Evolutionary conservation across 2,113 vertebrate species (phyloP).

Genomic region (Callospermophilus lateralis): DNA sequence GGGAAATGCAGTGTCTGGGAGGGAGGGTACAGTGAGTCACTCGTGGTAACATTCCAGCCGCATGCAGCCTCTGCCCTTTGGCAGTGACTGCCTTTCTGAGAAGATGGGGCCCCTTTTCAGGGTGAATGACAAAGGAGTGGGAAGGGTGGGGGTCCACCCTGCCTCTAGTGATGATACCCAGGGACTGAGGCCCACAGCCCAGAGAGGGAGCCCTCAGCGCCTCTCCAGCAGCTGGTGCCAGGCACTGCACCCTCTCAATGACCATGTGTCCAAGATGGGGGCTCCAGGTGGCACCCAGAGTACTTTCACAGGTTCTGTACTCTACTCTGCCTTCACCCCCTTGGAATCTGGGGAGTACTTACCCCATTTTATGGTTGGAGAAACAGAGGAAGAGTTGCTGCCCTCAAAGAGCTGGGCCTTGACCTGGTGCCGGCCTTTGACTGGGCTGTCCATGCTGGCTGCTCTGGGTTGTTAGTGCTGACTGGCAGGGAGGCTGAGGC

Average conservation of each 20-base stretch:
- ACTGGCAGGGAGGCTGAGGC: background rate
- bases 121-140: conserved; percentile 36
- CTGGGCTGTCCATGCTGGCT: background rate
- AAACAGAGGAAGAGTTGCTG: background rate
- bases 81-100: conserved; percentile 13
- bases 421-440: background rate
- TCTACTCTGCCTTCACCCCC: background rate
- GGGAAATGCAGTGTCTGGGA: background rate
- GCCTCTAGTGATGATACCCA: rapidly evolving
- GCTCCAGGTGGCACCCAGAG: rapidly evolving
- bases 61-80: conserved; percentile 57
- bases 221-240: background rate
- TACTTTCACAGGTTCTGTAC: background rate
- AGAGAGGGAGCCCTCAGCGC: background rate
- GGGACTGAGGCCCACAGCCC: background rate
- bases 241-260: background rate
- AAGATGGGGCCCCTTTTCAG: background rate
- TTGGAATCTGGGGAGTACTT: background rate
- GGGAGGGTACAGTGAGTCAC: conserved; percentile 55
- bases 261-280: background rate
- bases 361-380: background rate
- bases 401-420: background rate
- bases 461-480: background rate
- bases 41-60: background rate
- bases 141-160: background rate